Conservation (phyloP, 2,113 vertebrate species). For the Myotis lucifugus region DNA sequence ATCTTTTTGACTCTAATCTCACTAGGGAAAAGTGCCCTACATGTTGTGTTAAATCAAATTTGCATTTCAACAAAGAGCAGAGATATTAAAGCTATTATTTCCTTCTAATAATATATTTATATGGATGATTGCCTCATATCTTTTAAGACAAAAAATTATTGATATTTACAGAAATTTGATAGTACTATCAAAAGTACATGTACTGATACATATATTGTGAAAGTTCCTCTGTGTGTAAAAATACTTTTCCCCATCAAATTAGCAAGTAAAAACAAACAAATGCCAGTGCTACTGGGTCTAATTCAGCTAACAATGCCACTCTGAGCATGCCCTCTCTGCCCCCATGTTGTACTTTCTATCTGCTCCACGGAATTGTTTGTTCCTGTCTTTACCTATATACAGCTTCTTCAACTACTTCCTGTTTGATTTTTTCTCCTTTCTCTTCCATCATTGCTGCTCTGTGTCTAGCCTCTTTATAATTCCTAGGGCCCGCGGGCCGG, state of each 20-base stretch:
- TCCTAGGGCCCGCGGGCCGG: too few species aligned
- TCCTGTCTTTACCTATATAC: background rate
- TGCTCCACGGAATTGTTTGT: background rate
- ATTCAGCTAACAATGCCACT: background rate
- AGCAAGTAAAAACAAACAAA: background rate
- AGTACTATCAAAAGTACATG: background rate
- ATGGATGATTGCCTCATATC: background rate
- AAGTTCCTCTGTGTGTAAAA: background rate
- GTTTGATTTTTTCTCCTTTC: background rate
- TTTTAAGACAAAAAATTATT: background rate
- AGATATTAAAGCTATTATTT: background rate
- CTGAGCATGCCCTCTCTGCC: background rate
- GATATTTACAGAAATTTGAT: background rate
- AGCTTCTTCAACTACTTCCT: background rate
- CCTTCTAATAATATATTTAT: slow-evolving; percentile 27
- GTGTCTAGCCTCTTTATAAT: background rate
- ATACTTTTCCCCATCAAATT: background rate
- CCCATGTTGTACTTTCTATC: background rate
- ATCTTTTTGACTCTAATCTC: slow-evolving; percentile 52
- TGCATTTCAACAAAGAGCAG: slow-evolving; percentile 46
- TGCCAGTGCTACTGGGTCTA: background rate
- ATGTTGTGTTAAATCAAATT: slow-evolving; percentile 22
- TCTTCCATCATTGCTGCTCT: background rate
- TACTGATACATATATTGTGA: background rate
- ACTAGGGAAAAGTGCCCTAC: background rate